A percentile compares a stretch with the other conserved stretches of the same genome.
phyloP scores from a whole-genome alignment of 2,888 invertebrate genomes.

The Eremobia ochroleuca region DNA sequence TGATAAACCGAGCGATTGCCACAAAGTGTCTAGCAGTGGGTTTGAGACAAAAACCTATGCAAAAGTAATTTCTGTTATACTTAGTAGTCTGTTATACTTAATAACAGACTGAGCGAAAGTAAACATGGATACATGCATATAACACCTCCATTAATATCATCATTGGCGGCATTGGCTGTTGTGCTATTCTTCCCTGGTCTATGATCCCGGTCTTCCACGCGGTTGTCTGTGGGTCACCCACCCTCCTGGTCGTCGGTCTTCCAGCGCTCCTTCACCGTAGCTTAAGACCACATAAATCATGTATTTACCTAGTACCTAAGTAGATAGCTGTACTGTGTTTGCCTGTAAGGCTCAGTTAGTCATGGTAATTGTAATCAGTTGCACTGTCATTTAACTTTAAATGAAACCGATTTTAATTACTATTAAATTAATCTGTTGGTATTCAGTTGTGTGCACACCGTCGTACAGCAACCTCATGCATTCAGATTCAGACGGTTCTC shows the following conservation, averaged over 20 bases:
- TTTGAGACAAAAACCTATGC: background rate
- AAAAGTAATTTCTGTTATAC: too few species aligned
- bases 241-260: too few species aligned
- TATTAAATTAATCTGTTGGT: slow-evolving; percentile 19
- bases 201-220: too few species aligned
- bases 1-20: slow-evolving; percentile 20
- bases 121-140: background rate
- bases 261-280: background rate
- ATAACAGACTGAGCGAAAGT: slow-evolving; percentile 19
- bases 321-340: background rate
- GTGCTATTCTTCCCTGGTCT: too few species aligned
- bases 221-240: too few species aligned
- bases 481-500: background rate
- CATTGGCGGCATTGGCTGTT: too few species aligned
- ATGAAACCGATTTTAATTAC: slow-evolving; percentile 40
- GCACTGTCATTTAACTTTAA: slow-evolving; percentile 30
- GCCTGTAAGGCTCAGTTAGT: slow-evolving; percentile 17
- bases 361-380: slow-evolving; percentile 38
- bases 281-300: background rate
- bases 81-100: too few species aligned
- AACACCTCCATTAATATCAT: too few species aligned
- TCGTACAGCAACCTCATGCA: background rate
- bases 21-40: background rate
- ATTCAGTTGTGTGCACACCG: background rate
- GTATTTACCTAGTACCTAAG: background rate